Evolutionary conservation across 2,888 invertebrate genomes (phyloP).

Genomic region (Escarpia spicata): DNA sequence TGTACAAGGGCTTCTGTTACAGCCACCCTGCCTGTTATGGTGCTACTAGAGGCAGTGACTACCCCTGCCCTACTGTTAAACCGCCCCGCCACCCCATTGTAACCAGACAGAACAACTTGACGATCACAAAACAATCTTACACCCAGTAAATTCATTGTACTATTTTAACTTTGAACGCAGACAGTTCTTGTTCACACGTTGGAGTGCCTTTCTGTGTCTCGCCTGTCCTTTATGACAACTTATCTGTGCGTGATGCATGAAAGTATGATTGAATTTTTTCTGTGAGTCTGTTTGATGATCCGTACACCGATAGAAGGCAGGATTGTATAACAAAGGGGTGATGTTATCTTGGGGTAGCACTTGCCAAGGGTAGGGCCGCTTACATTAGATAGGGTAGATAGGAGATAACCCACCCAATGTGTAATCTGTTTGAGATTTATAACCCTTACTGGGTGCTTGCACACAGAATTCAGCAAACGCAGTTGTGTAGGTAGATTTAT

Average conservation of each 20-base stretch:
- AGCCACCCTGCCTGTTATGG: neutral
- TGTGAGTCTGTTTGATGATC: neutral
- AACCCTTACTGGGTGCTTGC: neutral
- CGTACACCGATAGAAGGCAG: neutral
- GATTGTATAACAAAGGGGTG: neutral
- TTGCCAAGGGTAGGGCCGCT: neutral
- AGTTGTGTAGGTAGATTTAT: no score
- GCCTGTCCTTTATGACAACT: neutral
- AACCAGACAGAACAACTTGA: neutral
- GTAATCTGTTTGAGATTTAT: neutral
- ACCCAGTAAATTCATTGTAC: constrained; percentile 2
- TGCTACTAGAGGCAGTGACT: neutral
- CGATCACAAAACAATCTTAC: neutral
- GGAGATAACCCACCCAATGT: neutral
- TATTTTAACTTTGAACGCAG: neutral
- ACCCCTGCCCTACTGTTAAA: neutral
- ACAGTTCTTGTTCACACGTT: neutral
- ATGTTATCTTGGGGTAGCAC: neutral
- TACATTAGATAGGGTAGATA: neutral
- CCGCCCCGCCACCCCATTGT: neutral
- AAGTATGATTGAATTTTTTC: neutral
- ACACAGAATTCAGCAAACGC: neutral
- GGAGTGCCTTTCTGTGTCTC: neutral
- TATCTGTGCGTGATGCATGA: neutral
- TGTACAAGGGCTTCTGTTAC: neutral